Conservation (phyloP, 2,797 vertebrate genomes). For the Uromys caudimaculatus region DNA sequence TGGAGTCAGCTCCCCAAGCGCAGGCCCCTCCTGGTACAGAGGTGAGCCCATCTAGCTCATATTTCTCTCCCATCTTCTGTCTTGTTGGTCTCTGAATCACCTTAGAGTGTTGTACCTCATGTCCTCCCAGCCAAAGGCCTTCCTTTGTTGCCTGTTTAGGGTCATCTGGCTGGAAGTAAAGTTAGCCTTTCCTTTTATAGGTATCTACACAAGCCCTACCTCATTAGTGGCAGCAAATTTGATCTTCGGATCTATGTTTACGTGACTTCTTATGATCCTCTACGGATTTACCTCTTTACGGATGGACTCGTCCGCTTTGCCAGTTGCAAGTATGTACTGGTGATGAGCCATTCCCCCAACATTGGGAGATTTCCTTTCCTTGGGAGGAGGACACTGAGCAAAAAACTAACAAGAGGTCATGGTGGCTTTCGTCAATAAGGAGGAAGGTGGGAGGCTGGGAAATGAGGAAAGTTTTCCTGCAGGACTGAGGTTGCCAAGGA, state of each 20-base stretch:
- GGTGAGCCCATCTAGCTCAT: conserved; percentile 84
- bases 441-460: background rate
- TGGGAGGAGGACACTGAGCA: background rate
- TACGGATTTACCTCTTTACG: conserved; percentile 95
- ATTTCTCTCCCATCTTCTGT: background rate
- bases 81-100: background rate
- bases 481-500: background rate
- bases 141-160: background rate
- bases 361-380: background rate
- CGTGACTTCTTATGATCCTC: conserved; percentile 95
- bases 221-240: conserved; percentile 98
- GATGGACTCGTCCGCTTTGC: conserved; percentile 98
- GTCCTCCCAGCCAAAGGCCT: background rate
- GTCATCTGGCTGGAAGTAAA: background rate
- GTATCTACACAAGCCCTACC: conserved; percentile 98
- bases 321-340: conserved; percentile 96
- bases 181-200: conserved; percentile 83
- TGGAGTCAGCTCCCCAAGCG: conserved; percentile 98
- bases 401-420: background rate
- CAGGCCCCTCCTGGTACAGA: conserved; percentile 96
- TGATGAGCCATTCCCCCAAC: background rate
- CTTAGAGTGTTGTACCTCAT: background rate
- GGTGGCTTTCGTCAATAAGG: background rate
- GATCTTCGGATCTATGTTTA: conserved; percentile 99
- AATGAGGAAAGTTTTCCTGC: background rate